Percentiles rank a stretch among this genome's conserved stretches.
These are phyloP conservation scores for Drosophila suboccidentalis DNA, from an alignment of 2,888 invertebrate genomes.

Conservation along the genomic window DNA sequence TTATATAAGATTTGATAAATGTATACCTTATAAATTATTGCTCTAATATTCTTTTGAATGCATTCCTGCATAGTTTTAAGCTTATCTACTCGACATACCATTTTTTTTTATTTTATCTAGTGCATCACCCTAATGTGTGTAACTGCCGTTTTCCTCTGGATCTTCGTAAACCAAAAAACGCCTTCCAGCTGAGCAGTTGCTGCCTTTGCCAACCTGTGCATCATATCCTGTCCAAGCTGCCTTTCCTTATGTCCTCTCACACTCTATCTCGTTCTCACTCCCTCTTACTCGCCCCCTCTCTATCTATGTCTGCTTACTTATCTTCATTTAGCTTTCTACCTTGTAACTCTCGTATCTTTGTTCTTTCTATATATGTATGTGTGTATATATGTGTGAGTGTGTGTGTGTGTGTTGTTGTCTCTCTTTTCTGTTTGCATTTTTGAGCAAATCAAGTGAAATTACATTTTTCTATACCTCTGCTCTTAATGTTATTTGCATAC, in stretches of 20 bases:
- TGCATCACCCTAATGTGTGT: constrained; percentile 44
- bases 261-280: background rate
- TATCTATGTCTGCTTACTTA: constrained; percentile 44
- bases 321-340: constrained; percentile 73
- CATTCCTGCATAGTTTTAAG: too few relatives aligned
- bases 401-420: constrained; percentile 27
- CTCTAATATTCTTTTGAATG: too few relatives aligned
- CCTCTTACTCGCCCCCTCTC: background rate
- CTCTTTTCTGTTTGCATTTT: constrained; percentile 65
- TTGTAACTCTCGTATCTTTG: constrained; percentile 63
- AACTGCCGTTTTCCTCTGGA: constrained; percentile 59
- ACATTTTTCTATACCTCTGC: constrained; percentile 73
- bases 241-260: constrained; percentile 11
- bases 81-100: background rate
- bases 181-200: constrained; percentile 38
- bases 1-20: too few relatives aligned
- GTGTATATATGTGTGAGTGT: constrained; percentile 30
- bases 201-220: constrained; percentile 36
- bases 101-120: background rate
- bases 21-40: too few relatives aligned
- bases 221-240: constrained; percentile 59
- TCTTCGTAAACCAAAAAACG: constrained; percentile 31
- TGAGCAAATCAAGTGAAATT: constrained; percentile 82
- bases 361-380: constrained; percentile 12
- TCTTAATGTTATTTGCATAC: constrained; percentile 81